A percentile compares a stretch with the other conserved stretches of the same genome.
phyloP scores from a whole-genome alignment of 2,888 invertebrate species.

The Thereva unica region DNA sequence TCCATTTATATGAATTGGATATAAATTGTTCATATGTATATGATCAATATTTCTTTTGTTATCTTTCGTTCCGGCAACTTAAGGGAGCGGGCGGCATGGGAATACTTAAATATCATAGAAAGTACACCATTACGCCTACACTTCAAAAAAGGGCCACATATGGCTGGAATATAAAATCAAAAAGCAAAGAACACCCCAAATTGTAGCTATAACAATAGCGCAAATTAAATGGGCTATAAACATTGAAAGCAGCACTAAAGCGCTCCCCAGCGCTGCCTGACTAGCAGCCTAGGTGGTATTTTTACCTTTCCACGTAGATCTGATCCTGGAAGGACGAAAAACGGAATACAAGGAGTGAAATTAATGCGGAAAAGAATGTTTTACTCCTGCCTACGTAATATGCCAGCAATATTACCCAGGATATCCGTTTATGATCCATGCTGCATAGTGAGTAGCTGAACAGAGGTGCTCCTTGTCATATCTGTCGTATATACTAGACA shows the following conservation, averaged over 20 bases:
- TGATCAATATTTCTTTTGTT: too few species aligned
- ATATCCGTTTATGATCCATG: conserved; percentile 28
- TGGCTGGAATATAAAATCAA: too few species aligned
- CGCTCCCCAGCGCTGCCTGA: too few species aligned
- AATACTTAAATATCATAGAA: background rate
- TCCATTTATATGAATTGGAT: too few species aligned
- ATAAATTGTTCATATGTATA: too few species aligned
- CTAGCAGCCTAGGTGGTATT: too few species aligned
- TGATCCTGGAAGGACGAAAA: too few species aligned
- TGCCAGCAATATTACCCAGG: conserved; percentile 26
- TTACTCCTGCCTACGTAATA: background rate
- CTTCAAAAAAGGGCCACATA: too few species aligned
- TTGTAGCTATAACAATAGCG: conserved; percentile 26
- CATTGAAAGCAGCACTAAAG: conserved; percentile 15
- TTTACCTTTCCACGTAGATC: too few species aligned
- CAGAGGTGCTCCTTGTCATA: conserved; percentile 20
- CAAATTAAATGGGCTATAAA: conserved; percentile 26
- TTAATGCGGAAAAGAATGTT: conserved; percentile 19
- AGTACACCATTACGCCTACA: background rate
- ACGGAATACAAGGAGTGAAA: conserved; percentile 3
- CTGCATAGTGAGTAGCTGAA: conserved; percentile 7
- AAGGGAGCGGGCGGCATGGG: too few species aligned
- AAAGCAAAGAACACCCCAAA: background rate
- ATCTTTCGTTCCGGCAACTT: too few species aligned
- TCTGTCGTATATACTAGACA: background rate